phyloP scores from a whole-genome alignment of 2,888 invertebrate genomes.

The Cepaea hortensis region DNA sequence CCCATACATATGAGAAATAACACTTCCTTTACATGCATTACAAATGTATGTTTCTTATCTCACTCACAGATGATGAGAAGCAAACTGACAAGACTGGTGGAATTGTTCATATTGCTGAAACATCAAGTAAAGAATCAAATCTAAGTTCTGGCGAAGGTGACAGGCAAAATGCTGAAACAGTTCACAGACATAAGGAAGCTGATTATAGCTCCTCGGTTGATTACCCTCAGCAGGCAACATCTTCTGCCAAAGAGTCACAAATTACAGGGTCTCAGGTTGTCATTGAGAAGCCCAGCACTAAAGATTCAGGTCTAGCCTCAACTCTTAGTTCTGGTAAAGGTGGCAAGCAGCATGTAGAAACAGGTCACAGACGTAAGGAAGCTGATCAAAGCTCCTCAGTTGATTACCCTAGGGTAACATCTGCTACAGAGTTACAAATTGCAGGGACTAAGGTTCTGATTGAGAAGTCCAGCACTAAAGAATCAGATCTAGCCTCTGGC shows the following conservation, averaged over 20 bases:
- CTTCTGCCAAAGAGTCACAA: neutral
- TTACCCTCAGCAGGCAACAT: neutral
- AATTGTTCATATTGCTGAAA: neutral
- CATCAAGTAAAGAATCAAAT: neutral
- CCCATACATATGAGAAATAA: no score
- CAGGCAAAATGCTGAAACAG: neutral
- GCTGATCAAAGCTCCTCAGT: neutral
- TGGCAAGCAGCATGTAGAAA: neutral
- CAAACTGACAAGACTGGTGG: neutral
- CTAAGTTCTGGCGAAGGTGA: neutral
- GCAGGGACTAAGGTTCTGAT: neutral
- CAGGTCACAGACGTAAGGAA: neutral
- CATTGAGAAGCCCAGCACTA: no score
- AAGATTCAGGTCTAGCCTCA: neutral
- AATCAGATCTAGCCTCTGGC: neutral
- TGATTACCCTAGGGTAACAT: neutral
- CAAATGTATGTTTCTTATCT: neutral
- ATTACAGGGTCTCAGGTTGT: neutral
- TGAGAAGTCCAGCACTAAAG: neutral
- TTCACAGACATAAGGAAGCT: neutral
- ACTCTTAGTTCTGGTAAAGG: neutral
- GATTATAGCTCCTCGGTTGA: neutral
- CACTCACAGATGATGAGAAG: conserved; percentile 7
- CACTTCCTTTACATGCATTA: neutral
- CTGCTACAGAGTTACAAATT: neutral